A percentile compares a stretch with the other conserved stretches of the same genome.
phyloP scores from a whole-genome alignment of 1,140 invertebrate genomes.

The Pseudomyrmex dendroicus region DNA sequence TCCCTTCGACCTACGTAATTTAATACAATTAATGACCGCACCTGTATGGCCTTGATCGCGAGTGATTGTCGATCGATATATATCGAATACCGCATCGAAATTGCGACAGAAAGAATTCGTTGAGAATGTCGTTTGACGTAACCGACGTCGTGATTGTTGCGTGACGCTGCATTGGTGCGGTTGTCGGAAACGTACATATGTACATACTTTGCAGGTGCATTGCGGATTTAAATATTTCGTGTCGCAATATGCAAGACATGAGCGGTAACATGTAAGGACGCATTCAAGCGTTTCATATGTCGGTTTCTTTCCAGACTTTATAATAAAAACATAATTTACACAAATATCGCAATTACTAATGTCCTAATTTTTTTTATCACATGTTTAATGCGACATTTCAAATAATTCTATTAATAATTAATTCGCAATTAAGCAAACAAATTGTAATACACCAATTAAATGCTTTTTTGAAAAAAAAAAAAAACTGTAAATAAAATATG shows the following conservation, averaged over 20 bases:
- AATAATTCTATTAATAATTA: neutral
- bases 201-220: slow-evolving; percentile 32
- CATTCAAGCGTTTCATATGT: slow-evolving; percentile 6
- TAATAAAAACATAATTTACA: neutral
- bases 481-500: neutral
- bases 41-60: slow-evolving; percentile 35
- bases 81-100: slow-evolving; percentile 52
- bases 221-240: slow-evolving; percentile 57
- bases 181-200: slow-evolving; percentile 32
- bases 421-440: neutral
- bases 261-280: neutral
- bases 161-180: slow-evolving; percentile 24
- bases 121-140: slow-evolving; percentile 49
- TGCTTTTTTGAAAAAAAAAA: neutral
- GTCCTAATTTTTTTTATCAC: neutral
- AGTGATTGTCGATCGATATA: slow-evolving; percentile 47
- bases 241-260: slow-evolving; percentile 53
- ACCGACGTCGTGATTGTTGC: slow-evolving; percentile 48
- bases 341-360: neutral
- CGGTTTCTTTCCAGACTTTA: too few species aligned
- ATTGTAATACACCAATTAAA: neutral
- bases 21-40: slow-evolving; percentile 61
- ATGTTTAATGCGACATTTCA: neutral
- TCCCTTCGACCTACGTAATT: slow-evolving; percentile 48
- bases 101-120: slow-evolving; percentile 48